A percentile compares a stretch with the other conserved stretches of the same genome.
These are phyloP conservation scores for Delia radicum DNA, from an alignment of 1,140 invertebrate species.

Conservation along the genomic window DNA sequence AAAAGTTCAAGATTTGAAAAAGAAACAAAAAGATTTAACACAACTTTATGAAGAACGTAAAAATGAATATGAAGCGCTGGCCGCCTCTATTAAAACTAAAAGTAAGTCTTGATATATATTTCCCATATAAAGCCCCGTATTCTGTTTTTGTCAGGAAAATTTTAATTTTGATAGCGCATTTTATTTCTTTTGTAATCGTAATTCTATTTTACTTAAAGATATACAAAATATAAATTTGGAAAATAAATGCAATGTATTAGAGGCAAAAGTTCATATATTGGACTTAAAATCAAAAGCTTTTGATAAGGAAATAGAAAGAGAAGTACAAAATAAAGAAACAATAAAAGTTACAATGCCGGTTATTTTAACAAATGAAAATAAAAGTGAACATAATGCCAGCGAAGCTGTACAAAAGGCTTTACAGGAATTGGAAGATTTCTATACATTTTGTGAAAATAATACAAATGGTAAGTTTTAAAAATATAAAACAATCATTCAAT, in stretches of 20 bases:
- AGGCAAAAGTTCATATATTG: slow-evolving; percentile 36
- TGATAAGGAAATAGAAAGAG: slow-evolving; percentile 33
- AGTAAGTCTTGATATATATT: slow-evolving; percentile 33
- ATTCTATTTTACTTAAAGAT: slow-evolving; percentile 30
- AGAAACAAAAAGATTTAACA: slow-evolving; percentile 32
- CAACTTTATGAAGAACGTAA: slow-evolving; percentile 31
- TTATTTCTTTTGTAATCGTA: background rate
- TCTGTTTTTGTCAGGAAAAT: no score
- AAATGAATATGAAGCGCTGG: slow-evolving; percentile 36
- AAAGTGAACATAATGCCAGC: slow-evolving; percentile 38
- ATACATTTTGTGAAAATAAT: slow-evolving; percentile 32
- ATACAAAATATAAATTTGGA: slow-evolving; percentile 40
- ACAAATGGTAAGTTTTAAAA: slow-evolving; percentile 23
- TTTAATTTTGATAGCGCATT: no score
- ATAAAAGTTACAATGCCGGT: slow-evolving; percentile 44
- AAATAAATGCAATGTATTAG: slow-evolving; percentile 35
- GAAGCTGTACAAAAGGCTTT: slow-evolving; percentile 42
- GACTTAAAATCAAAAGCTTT: slow-evolving; percentile 39
- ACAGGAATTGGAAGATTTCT: slow-evolving; percentile 43
- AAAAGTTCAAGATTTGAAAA: slow-evolving; percentile 39
- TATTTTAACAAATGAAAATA: slow-evolving; percentile 36
- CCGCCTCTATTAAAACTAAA: slow-evolving; percentile 41
- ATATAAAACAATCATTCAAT: background rate
- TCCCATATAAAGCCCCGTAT: no score
- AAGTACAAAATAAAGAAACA: slow-evolving; percentile 34